Conservation (phyloP, 2,113 vertebrate species). For the Pygathrix nemaeus region DNA sequence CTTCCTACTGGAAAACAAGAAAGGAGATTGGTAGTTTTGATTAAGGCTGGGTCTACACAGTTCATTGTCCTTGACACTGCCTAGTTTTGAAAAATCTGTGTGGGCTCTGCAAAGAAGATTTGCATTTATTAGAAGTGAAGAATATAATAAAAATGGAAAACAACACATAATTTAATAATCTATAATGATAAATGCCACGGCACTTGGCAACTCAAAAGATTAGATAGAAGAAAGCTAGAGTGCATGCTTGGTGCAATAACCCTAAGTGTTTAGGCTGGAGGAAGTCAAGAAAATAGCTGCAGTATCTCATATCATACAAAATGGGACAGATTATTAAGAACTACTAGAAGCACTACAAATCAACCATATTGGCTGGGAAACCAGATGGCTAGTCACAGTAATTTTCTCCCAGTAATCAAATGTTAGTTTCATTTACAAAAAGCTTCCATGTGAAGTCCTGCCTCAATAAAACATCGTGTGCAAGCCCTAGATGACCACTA, state of each 20-base stretch:
- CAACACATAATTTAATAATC: slow-evolving; percentile 31
- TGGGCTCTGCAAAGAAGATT: background rate
- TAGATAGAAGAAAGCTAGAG: background rate
- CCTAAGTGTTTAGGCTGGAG: slow-evolving; percentile 43
- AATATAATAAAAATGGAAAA: slow-evolving; percentile 64
- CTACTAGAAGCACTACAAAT: slow-evolving; percentile 25
- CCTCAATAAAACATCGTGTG: slow-evolving; percentile 17
- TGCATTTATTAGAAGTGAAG: slow-evolving; percentile 5
- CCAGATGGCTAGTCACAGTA: slow-evolving; percentile 25
- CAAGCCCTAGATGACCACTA: background rate
- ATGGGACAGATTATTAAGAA: slow-evolving; percentile 60
- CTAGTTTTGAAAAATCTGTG: background rate
- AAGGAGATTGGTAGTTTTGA: background rate
- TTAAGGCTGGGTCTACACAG: background rate
- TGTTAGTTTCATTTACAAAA: slow-evolving; percentile 55
- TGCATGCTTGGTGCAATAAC: background rate
- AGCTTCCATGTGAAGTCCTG: slow-evolving; percentile 40
- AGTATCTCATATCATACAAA: background rate
- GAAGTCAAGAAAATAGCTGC: slow-evolving; percentile 48
- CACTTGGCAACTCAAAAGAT: background rate
- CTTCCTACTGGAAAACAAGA: background rate
- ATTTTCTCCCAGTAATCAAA: slow-evolving; percentile 66
- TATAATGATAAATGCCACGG: background rate
- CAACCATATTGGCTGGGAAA: slow-evolving; percentile 51
- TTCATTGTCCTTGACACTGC: background rate